These are phyloP conservation scores for Cydia strobilella DNA, from an alignment of 1,140 invertebrate species.

Conservation along the genomic window DNA sequence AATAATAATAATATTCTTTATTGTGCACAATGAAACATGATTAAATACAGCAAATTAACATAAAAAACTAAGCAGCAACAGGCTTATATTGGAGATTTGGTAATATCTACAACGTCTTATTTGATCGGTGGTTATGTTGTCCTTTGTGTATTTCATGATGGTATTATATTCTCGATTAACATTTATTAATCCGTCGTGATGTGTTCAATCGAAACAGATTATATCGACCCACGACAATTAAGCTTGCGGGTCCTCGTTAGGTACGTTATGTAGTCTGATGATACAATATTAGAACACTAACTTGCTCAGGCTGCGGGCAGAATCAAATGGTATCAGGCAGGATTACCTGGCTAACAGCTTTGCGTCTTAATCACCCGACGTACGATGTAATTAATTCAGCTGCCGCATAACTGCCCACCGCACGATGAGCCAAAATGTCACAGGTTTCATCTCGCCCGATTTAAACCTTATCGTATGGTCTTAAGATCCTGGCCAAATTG, in stretches of 20 bases:
- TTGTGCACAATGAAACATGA: too few relatives aligned
- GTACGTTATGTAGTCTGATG: not conserved
- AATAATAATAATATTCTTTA: too few relatives aligned
- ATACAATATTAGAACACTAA: slow-evolving; percentile 13
- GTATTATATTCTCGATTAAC: slow-evolving; percentile 2
- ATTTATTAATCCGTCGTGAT: not conserved
- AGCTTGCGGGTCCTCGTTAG: not conserved
- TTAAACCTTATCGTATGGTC: not conserved
- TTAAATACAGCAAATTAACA: too few relatives aligned
- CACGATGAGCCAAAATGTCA: slow-evolving; percentile 21
- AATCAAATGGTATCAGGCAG: slow-evolving; percentile 23
- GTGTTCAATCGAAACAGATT: not conserved
- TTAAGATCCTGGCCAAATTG: not conserved
- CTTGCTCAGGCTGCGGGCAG: slow-evolving; percentile 1
- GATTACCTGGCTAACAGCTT: slow-evolving; percentile 15
- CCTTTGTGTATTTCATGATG: not conserved
- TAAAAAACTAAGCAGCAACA: too few relatives aligned
- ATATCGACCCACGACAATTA: not conserved
- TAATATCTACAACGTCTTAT: slow-evolving; percentile 25
- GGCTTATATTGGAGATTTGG: slow-evolving; percentile 17
- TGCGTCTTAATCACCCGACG: slow-evolving; percentile 22
- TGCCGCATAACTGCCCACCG: slow-evolving; percentile 17
- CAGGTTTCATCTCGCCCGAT: not conserved
- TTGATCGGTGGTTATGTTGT: slow-evolving; percentile 17
- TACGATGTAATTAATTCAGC: slow-evolving; percentile 28